phyloP scores from a whole-genome alignment of 2,797 vertebrate genomes.

The Staurois parvus region DNA sequence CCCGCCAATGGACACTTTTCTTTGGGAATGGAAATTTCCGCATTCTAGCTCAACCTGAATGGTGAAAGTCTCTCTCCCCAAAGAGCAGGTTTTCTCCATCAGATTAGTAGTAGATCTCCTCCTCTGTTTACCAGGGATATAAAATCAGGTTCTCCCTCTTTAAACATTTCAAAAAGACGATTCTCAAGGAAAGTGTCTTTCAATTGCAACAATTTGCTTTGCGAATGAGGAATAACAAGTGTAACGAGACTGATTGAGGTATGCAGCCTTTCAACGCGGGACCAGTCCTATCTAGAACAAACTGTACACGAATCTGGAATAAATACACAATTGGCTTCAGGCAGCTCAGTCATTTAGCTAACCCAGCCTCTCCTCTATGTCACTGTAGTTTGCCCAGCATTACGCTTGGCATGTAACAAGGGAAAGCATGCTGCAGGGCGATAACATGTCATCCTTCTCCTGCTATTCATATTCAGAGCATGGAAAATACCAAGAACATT shows the following conservation, averaged over 20 bases:
- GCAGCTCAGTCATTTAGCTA: not conserved
- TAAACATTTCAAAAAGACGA: not conserved
- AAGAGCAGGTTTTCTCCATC: not conserved
- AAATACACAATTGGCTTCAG: not conserved
- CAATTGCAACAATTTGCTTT: not conserved
- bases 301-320: not conserved
- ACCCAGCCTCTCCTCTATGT: not conserved
- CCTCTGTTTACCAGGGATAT: not conserved
- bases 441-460: not conserved
- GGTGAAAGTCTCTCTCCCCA: too few species aligned
- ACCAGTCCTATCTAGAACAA: slow-evolving; percentile 28
- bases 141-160: not conserved
- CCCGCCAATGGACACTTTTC: too few species aligned
- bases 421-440: not conserved
- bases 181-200: not conserved
- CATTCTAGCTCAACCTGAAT: not conserved
- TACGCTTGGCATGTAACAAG: not conserved
- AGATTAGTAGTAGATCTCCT: not conserved
- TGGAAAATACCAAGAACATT: not conserved
- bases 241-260: slow-evolving; percentile 8
- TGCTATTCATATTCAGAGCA: not conserved
- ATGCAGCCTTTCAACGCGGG: not conserved
- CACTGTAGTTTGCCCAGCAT: not conserved
- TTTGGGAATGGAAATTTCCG: not conserved
- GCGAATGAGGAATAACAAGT: slow-evolving; percentile 26